Evolutionary conservation across 2,113 vertebrate genomes (phyloP).

Genomic region (Aegotheles bennettii): DNA sequence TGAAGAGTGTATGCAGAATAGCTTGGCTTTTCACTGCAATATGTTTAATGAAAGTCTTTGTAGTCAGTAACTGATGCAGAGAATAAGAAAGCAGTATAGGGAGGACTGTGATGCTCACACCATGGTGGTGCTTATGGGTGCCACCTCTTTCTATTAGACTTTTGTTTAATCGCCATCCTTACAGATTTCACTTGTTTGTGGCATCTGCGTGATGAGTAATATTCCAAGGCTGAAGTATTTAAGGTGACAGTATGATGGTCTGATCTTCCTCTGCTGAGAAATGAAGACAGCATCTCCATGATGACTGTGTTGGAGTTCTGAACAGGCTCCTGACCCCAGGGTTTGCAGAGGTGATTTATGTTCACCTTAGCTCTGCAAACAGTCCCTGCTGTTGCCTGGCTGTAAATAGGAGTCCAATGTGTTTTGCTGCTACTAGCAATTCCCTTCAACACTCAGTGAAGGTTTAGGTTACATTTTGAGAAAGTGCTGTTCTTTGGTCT

Average conservation of each 20-base stretch:
- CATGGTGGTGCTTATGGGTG: background rate
- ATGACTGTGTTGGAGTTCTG: background rate
- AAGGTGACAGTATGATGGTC: background rate
- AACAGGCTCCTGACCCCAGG: background rate
- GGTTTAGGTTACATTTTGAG: background rate
- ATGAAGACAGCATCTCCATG: background rate
- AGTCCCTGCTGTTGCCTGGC: background rate
- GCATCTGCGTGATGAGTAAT: background rate
- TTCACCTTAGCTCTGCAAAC: background rate
- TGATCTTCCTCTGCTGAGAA: background rate
- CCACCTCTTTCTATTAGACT: background rate
- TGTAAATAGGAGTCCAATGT: background rate
- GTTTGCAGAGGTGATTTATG: background rate
- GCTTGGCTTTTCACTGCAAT: background rate
- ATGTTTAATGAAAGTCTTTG: background rate
- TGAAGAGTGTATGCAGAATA: background rate
- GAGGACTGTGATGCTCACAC: background rate
- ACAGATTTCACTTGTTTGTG: background rate
- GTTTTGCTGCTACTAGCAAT: background rate
- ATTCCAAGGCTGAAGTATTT: background rate
- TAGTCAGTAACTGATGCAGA: background rate
- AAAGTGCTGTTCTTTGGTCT: background rate
- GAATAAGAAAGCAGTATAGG: background rate
- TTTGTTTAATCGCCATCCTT: background rate
- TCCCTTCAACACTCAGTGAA: background rate